A percentile compares a stretch with the other conserved stretches of the same genome.
These are phyloP conservation scores for Agriotes lineatus DNA, from an alignment of 2,888 invertebrate species.

Conservation along the genomic window DNA sequence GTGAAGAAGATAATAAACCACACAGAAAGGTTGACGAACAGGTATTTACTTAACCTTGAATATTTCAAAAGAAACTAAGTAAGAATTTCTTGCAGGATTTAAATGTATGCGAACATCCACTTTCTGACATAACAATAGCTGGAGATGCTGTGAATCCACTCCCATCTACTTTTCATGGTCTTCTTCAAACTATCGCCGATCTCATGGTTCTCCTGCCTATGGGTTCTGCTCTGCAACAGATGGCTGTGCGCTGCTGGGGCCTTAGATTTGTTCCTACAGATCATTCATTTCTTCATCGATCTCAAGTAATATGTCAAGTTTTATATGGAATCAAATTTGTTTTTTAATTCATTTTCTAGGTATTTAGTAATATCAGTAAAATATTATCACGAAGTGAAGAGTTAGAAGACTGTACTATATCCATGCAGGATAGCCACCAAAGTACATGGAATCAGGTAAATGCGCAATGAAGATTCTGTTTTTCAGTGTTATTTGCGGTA, in stretches of 20 bases:
- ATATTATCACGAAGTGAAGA: slow-evolving; percentile 94
- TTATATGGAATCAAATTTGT: neutral
- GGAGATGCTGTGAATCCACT: slow-evolving; percentile 77
- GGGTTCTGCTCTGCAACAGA: slow-evolving; percentile 89
- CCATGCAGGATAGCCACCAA: slow-evolving; percentile 72
- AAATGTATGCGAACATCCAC: slow-evolving; percentile 81
- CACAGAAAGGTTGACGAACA: slow-evolving; percentile 63
- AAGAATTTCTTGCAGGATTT: slow-evolving; percentile 64
- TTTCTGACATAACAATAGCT: slow-evolving; percentile 83
- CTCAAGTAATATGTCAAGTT: slow-evolving; percentile 54
- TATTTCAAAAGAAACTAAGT: neutral
- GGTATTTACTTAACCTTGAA: slow-evolving; percentile 47
- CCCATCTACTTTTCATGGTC: slow-evolving; percentile 78
- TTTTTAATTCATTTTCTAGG: slow-evolving; percentile 59
- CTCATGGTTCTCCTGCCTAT: slow-evolving; percentile 90
- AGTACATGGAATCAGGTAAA: slow-evolving; percentile 64
- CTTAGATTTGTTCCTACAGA: slow-evolving; percentile 90
- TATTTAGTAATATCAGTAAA: slow-evolving; percentile 96
- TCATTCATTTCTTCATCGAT: slow-evolving; percentile 88
- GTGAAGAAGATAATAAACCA: slow-evolving; percentile 69
- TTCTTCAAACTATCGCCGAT: slow-evolving; percentile 92
- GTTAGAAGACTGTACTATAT: slow-evolving; percentile 72
- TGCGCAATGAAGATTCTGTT: too few species aligned
- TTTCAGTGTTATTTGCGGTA: neutral
- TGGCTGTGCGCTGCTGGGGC: slow-evolving; percentile 95